Base-by-base conservation (phyloP, 2,888 invertebrate species). In the Ichneumoninae sp. region DNA sequence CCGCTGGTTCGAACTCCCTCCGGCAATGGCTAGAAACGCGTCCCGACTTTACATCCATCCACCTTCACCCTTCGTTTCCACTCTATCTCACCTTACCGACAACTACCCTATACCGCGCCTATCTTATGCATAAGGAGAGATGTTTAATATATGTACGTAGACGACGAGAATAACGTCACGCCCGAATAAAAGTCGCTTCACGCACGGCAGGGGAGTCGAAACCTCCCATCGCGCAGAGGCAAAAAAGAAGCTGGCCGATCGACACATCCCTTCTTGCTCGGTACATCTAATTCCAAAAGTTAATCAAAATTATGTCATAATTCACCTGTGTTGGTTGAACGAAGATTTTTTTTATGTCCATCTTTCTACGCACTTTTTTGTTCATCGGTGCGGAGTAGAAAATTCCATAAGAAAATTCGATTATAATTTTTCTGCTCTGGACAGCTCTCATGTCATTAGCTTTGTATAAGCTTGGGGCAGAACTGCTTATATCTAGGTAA, bases 41-140 rank as follows among this genome's bases (percentile, higher is more conserved):
- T 44, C 75, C 79, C 79, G 79, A 65, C 79, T 83, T 83, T 36
- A 60, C 47, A 13, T 47, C 33, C 60, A n/a, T 44, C 22, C 62
- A 8, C 47, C 8, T 26, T 74, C 47, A n/a, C 65, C 70, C n/a
- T 26, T 16, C 30, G 62, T 62, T 62, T 65, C 47, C 26, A 54
- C 33, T 76, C 13, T 66, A 22, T 36, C 65, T 66, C 22, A 50
- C 36, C 52, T 71, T 36, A 71, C 30, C 68, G 30, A 26, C n/a
- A n/a, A 62, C 62, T n/a, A 60, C 6, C 4, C 62, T 33, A 62
- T 62, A 19, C 44, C 50, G 57, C 33, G 52, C 62, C 60, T 65
- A 75, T 75, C 40, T 33, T 71, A 50, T 65, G 72, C 36, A 44
- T n/a, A 69, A 68, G 57, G 54, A 8, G 54, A 8, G 57, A 71